Evolutionary conservation across 2,113 vertebrate species (phyloP).

Genomic region (Daubentonia madagascariensis): DNA sequence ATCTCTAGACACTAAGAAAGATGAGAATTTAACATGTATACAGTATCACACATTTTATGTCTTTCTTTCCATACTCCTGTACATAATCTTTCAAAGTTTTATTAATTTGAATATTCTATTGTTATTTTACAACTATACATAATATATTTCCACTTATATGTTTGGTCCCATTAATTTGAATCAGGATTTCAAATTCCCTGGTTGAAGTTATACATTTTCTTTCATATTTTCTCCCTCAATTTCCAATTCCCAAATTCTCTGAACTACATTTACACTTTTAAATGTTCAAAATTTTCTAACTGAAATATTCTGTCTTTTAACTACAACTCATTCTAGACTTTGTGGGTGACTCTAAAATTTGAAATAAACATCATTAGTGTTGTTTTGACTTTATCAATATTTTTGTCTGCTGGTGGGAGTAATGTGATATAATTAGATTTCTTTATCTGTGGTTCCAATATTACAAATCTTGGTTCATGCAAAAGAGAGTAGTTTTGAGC

Average conservation of each 20-base stretch:
- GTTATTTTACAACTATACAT: neutral
- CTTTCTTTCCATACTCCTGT: neutral
- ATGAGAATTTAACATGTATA: neutral
- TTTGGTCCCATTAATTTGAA: neutral
- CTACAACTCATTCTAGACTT: neutral
- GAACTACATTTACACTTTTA: neutral
- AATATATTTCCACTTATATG: neutral
- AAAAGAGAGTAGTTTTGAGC: neutral
- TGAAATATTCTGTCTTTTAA: neutral
- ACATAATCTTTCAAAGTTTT: neutral
- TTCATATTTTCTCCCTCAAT: neutral
- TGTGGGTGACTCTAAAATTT: neutral
- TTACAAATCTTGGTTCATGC: neutral
- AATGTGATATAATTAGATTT: neutral
- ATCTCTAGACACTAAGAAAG: neutral
- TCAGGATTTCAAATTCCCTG: neutral
- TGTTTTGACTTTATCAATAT: neutral
- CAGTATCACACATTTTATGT: neutral
- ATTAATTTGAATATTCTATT: neutral
- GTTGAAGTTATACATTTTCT: neutral
- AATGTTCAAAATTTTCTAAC: neutral
- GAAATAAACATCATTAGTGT: neutral
- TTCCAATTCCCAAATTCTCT: neutral
- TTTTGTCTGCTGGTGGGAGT: neutral
- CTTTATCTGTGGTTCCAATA: neutral